Base-by-base conservation (phyloP, 2,797 vertebrate species). In the Sebastes wilsoni region DNA sequence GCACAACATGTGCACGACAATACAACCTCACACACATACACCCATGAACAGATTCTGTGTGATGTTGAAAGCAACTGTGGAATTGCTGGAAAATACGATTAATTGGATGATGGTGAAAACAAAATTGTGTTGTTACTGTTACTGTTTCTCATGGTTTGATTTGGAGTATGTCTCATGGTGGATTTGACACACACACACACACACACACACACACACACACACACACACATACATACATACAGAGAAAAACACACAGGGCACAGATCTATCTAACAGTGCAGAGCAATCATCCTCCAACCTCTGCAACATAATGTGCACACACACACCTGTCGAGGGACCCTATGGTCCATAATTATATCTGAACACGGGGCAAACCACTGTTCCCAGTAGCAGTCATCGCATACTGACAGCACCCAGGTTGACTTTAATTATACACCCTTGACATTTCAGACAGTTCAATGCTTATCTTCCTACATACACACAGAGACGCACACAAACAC, bases 351-450 rank as follows among this genome's bases (percentile, higher is more conserved):
- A 93, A 94, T 92, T 91, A 91, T 60, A 86, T 34, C 76, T 61
- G 66, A 85, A 79, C 64, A 84, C 52, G 52, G 25, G 82, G 81
- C 66, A 70, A 87, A 84, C 75, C 75, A 79, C 81, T 59, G 85
- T 68, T 89, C 89, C 70, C 85, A 88, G 79, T 72, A 60, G 74
- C 81, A 87, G 85, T 88, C 84, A 72, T 85, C 88, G 84, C 77
- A 82, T 83, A 89, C 79, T 92, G 92, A 89, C 90, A 91, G 90
- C 78, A 81, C 82, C 85, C 88, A 52, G 68, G 77, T 69, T 89
- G 83, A 88, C 73, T 87, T 90, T 93, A 93, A 94, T 94, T 93
- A 92, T 75, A 88, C 73, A 81, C 66, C 20, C 66, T 60, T 22
- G 36, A 85, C 87, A 93, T 89, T 49, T 90, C 88, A 83, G 88